Conservation (phyloP, 2,888 invertebrate species). For the Sesia apiformis region DNA sequence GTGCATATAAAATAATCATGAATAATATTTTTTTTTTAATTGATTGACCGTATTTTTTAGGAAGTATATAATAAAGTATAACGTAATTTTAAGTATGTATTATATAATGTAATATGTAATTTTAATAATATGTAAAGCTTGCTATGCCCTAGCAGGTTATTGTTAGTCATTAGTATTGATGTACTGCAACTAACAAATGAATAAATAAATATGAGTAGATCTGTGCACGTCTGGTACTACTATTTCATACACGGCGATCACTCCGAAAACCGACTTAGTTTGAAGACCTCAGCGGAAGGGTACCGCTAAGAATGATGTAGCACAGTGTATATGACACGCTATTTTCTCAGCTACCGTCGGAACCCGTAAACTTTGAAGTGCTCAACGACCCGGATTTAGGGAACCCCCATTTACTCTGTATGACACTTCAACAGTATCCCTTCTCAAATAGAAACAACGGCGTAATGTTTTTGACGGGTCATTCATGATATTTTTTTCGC, state of each 20-base stretch:
- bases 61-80: too few species aligned
- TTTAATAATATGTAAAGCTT: too few species aligned
- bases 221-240: too few species aligned
- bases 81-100: too few species aligned
- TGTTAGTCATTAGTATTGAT: too few species aligned
- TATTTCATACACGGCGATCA: background rate
- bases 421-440: conserved; percentile 48
- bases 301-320: conserved; percentile 7
- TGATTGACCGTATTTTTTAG: too few species aligned
- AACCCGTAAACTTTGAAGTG: conserved; percentile 44
- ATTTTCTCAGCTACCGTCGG: conserved; percentile 16
- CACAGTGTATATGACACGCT: conserved; percentile 10
- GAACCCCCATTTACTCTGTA: conserved; percentile 46
- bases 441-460: conserved; percentile 51
- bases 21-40: too few species aligned
- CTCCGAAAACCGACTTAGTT: conserved; percentile 4
- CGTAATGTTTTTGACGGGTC: conserved; percentile 33
- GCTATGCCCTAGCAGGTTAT: too few species aligned
- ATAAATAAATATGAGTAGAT: too few species aligned
- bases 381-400: conserved; percentile 46
- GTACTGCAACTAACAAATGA: too few species aligned
- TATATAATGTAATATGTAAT: too few species aligned
- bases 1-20: too few species aligned
- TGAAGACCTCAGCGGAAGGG: conserved; percentile 3
- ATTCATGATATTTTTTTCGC: background rate